Conservation (phyloP, 2,797 vertebrate genomes). For the Enteromius paludinosus region DNA sequence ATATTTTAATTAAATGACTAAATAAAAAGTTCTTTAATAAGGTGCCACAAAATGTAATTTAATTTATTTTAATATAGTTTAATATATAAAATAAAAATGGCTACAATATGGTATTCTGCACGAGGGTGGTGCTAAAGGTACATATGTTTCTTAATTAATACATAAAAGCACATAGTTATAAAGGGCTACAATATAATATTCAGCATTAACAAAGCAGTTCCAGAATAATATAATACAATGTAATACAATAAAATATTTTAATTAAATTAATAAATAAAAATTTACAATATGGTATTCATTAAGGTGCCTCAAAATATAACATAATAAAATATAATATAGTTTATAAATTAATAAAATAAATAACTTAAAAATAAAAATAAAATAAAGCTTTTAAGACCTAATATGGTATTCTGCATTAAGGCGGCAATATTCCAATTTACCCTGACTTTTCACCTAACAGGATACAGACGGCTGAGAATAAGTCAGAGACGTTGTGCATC, state of each 20-base stretch:
- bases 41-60: too few species aligned
- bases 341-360: background rate
- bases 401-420: background rate
- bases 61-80: too few species aligned
- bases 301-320: background rate
- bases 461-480: conserved; percentile 40
- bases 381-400: background rate
- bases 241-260: background rate
- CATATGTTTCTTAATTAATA: background rate
- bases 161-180: background rate
- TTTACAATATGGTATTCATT: background rate
- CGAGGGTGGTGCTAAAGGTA: too few species aligned
- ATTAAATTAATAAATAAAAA: background rate
- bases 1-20: too few species aligned
- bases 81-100: background rate
- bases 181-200: background rate
- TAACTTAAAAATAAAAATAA: too few species aligned
- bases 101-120: too few species aligned
- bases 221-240: background rate
- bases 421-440: conserved; percentile 5
- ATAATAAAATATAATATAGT: background rate
- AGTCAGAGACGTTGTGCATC: conserved; percentile 52
- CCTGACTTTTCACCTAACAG: conserved; percentile 35
- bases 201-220: background rate
- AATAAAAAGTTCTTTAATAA: too few species aligned